These are phyloP conservation scores for Chlamydotis undulata DNA, from an alignment of 2,113 vertebrate genomes.

Conservation along the genomic window DNA sequence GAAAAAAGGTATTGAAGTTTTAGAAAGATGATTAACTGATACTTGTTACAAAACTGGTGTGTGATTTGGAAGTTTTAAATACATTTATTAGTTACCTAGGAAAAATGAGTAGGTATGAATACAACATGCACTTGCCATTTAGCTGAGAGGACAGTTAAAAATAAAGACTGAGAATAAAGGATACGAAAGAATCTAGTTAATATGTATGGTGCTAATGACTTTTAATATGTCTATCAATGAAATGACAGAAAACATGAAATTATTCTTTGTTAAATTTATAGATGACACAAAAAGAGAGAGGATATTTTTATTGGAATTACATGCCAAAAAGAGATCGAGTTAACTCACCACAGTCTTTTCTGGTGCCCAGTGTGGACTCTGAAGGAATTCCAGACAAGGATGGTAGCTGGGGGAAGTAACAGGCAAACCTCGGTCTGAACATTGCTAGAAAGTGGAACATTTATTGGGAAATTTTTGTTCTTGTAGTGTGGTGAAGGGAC, in stretches of 20 bases:
- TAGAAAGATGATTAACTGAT: not conserved
- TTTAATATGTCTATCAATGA: not conserved
- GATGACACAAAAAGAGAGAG: not conserved
- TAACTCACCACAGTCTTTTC: not conserved
- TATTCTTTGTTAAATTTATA: not conserved
- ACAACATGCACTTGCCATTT: not conserved
- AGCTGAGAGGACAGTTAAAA: not conserved
- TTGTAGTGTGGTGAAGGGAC: not conserved
- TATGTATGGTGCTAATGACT: not conserved
- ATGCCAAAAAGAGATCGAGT: not conserved
- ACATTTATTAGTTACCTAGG: not conserved
- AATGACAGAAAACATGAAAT: not conserved
- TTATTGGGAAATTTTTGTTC: not conserved
- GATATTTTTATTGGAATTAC: not conserved
- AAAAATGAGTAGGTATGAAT: not conserved
- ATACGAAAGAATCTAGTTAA: not conserved
- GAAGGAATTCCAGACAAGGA: not conserved
- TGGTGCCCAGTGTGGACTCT: fast-evolving
- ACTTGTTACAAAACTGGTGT: not conserved
- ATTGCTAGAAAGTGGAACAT: not conserved
- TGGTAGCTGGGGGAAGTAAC: not conserved
- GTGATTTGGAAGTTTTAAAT: not conserved
- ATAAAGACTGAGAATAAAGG: not conserved
- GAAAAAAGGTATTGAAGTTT: not conserved
- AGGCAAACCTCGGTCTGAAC: not conserved